Percentiles rank a stretch among this genome's conserved stretches.
phyloP scores from a whole-genome alignment of 2,888 invertebrate species.

The Cantharis lateralis region DNA sequence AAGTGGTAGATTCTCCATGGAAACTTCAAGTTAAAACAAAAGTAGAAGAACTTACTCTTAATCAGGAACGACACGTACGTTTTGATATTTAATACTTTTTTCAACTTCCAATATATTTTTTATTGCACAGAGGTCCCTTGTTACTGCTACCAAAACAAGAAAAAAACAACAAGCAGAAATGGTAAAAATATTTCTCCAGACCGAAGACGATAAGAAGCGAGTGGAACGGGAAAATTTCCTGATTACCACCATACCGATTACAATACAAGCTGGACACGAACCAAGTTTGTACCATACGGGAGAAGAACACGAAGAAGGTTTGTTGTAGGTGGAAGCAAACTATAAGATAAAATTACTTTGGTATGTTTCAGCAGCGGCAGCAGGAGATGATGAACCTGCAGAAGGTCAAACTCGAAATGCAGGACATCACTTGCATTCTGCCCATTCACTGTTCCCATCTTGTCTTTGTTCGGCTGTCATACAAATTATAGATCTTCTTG shows the following conservation, averaged over 20 bases:
- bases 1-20: slow-evolving; percentile 99
- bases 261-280: slow-evolving; percentile 93
- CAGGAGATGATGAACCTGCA: slow-evolving; percentile 63
- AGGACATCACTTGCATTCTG: slow-evolving; percentile 85
- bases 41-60: slow-evolving; percentile 97
- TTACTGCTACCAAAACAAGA: slow-evolving; percentile 97
- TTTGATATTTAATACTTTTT: not conserved
- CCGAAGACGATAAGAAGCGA: slow-evolving; percentile 93
- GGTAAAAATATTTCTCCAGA: slow-evolving; percentile 91
- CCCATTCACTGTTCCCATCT: slow-evolving; percentile 95
- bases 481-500: slow-evolving; percentile 90
- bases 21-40: slow-evolving; percentile 97
- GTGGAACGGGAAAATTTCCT: slow-evolving; percentile 95
- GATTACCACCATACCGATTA: slow-evolving; percentile 94
- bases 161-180: slow-evolving; percentile 99
- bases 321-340: not conserved
- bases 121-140: slow-evolving; percentile 83
- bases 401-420: slow-evolving; percentile 71
- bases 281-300: slow-evolving; percentile 87
- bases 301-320: slow-evolving; percentile 87
- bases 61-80: slow-evolving; percentile 91
- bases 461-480: slow-evolving; percentile 94
- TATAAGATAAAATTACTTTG: not conserved
- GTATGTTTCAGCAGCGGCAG: slow-evolving; percentile 9
- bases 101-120: slow-evolving; percentile 16